These are phyloP conservation scores for Alentia gelatinosa DNA, from an alignment of 2,888 invertebrate genomes.

Conservation along the genomic window DNA sequence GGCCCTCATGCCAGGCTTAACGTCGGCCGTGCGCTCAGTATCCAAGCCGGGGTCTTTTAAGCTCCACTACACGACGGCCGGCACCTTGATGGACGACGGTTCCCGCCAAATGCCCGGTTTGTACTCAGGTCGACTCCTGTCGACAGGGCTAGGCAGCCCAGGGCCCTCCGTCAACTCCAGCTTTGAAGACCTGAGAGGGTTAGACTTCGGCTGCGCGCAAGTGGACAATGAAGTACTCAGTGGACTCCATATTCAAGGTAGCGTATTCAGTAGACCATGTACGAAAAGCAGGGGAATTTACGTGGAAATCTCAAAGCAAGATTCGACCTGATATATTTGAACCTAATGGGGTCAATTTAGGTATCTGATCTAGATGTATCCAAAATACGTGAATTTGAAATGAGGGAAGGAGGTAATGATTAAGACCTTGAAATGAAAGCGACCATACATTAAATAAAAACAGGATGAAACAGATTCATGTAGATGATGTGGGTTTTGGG, in stretches of 20 bases:
- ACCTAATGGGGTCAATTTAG: too few relatives aligned
- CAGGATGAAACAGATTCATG: too few relatives aligned
- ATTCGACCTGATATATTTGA: too few relatives aligned
- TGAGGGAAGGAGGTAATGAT: too few relatives aligned
- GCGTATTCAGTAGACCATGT: too few relatives aligned
- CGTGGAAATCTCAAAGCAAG: too few relatives aligned
- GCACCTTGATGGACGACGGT: background rate
- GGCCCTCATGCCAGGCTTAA: background rate
- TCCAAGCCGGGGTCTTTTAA: background rate
- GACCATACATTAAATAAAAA: too few relatives aligned
- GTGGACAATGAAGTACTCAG: background rate
- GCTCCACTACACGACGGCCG: background rate
- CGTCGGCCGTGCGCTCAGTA: background rate
- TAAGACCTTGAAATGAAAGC: too few relatives aligned
- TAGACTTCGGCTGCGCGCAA: slow-evolving; percentile 25
- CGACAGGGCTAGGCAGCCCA: background rate
- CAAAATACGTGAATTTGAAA: too few relatives aligned
- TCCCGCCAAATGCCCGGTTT: background rate
- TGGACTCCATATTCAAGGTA: background rate
- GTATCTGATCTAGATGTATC: too few relatives aligned
- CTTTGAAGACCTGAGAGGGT: background rate
- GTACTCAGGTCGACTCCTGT: background rate
- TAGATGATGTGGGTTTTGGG: too few relatives aligned
- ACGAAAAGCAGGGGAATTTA: too few relatives aligned
- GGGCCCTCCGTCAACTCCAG: background rate